These are phyloP conservation scores for Diachrysia chrysitis DNA, from an alignment of 2,888 invertebrate species.

Conservation along the genomic window DNA sequence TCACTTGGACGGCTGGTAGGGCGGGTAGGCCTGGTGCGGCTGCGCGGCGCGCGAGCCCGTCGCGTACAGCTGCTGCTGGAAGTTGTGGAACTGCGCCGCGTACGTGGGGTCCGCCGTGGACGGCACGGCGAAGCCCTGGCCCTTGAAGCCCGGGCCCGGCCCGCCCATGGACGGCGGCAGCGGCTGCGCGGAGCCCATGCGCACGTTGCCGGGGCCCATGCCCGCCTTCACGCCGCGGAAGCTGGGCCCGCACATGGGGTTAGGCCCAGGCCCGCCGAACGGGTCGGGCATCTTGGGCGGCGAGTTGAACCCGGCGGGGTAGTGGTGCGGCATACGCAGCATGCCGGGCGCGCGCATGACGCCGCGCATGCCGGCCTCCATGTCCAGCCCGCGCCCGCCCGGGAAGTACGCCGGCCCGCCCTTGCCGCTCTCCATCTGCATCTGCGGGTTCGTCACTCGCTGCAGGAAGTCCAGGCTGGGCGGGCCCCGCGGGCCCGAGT, in stretches of 20 bases:
- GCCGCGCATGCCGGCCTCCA: constrained; percentile 85
- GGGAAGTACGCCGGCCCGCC: constrained; percentile 91
- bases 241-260: constrained; percentile 78
- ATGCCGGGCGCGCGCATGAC: constrained; percentile 82
- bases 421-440: constrained; percentile 91
- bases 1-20: constrained; percentile 87
- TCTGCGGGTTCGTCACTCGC: constrained; percentile 94
- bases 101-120: constrained; percentile 97
- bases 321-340: constrained; percentile 86
- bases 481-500: constrained; percentile 93
- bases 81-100: constrained; percentile 98
- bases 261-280: constrained; percentile 69
- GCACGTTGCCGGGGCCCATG: constrained; percentile 75
- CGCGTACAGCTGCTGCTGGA: constrained; percentile 98
- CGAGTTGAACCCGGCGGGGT: constrained; percentile 83
- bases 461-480: constrained; percentile 97
- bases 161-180: constrained; percentile 94
- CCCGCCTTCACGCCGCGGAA: constrained; percentile 82
- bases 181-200: constrained; percentile 91
- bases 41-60: constrained; percentile 89
- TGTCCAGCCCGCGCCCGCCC: constrained; percentile 89
- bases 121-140: constrained; percentile 94
- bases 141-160: constrained; percentile 91
- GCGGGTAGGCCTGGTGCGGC: constrained; percentile 84
- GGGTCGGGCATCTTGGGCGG: constrained; percentile 85